These are phyloP conservation scores for Junco hyemalis DNA, from an alignment of 2,113 vertebrate genomes.

Conservation along the genomic window DNA sequence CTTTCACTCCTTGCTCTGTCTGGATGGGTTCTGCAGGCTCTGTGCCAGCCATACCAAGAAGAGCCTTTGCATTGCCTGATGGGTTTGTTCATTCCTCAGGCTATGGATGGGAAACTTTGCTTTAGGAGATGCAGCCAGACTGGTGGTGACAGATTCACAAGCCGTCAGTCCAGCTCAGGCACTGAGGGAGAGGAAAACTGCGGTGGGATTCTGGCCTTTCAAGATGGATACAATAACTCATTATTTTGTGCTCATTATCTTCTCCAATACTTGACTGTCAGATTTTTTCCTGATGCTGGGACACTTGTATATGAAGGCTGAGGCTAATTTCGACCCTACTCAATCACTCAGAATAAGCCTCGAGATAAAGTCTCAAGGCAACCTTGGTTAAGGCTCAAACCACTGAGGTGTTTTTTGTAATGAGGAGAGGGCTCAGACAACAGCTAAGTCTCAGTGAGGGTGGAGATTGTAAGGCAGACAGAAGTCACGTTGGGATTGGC, in stretches of 20 bases:
- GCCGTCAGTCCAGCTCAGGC: background rate
- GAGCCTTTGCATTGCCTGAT: background rate
- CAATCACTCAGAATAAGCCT: background rate
- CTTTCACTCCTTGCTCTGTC: background rate
- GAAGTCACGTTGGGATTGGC: background rate
- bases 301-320: background rate
- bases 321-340: background rate
- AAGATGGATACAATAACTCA: background rate
- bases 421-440: background rate
- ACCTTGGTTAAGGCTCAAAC: background rate
- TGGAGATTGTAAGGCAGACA: background rate
- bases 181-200: background rate
- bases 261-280: background rate
- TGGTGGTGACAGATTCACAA: fast-evolving
- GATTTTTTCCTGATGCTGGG: background rate
- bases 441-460: background rate
- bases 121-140: background rate
- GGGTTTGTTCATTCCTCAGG: background rate
- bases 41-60: background rate
- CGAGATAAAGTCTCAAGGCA: background rate
- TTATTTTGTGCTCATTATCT: background rate
- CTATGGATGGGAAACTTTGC: background rate
- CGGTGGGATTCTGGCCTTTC: background rate
- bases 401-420: background rate
- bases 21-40: background rate